A percentile compares a stretch with the other conserved stretches of the same genome.
Conservation (phyloP, 2,888 invertebrate genomes). For the Limnephilus lunatus region DNA sequence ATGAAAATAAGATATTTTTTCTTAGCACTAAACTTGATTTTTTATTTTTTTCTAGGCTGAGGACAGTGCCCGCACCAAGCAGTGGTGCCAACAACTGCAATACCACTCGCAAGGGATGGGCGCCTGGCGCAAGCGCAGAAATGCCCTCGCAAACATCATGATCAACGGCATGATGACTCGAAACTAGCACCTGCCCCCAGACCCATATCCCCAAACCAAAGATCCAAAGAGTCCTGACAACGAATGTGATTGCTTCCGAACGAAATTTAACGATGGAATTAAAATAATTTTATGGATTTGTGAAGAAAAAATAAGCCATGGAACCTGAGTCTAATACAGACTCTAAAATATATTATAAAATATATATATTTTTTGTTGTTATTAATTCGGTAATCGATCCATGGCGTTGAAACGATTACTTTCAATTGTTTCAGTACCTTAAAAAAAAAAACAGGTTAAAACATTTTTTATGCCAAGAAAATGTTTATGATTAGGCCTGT, state of each 20-base stretch:
- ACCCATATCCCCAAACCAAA: constrained; percentile 48
- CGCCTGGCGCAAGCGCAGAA: constrained; percentile 93
- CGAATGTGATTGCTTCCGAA: constrained; percentile 28
- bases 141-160: constrained; percentile 98
- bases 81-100: constrained; percentile 94
- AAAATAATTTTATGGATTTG: background rate
- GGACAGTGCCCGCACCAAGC: constrained; percentile 89
- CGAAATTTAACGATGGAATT: background rate
- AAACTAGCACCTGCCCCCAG: constrained; percentile 68
- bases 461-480: background rate
- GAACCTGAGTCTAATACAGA: background rate
- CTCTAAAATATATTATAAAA: background rate
- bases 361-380: too few species aligned
- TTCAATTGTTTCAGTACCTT: background rate
- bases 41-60: constrained; percentile 83
- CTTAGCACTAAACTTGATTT: too few species aligned
- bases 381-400: too few species aligned
- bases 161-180: constrained; percentile 88
- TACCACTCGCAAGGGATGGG: constrained; percentile 95
- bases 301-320: constrained; percentile 4
- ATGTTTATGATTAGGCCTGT: background rate
- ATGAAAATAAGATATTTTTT: background rate
- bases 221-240: constrained; percentile 41
- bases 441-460: background rate
- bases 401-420: background rate